Conservation (phyloP, 1,140 invertebrate genomes). For the Cydia amplana region DNA sequence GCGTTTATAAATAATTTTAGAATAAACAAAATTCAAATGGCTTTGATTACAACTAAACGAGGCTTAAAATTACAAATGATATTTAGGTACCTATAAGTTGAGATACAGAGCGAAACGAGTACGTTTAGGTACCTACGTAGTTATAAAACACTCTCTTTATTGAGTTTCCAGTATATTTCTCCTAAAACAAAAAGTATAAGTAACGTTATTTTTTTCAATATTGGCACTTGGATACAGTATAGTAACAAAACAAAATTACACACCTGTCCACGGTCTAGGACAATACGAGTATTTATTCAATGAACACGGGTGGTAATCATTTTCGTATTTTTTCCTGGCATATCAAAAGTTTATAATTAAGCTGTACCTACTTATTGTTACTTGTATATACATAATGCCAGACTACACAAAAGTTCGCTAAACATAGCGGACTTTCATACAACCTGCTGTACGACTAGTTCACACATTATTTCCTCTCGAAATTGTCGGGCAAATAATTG, state of each 20-base stretch:
- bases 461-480: constrained; percentile 66
- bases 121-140: neutral
- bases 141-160: neutral
- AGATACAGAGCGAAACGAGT: neutral
- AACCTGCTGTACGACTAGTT: constrained; percentile 21
- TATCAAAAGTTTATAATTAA: neutral
- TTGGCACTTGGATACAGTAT: constrained; percentile 1
- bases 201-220: neutral
- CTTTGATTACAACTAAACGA: neutral
- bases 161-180: neutral
- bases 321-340: neutral
- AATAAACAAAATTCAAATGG: constrained; percentile 16
- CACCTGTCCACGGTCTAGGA: neutral
- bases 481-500: constrained; percentile 89
- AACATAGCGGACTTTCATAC: constrained; percentile 19
- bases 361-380: neutral
- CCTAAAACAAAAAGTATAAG: neutral
- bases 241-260: neutral
- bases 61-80: neutral
- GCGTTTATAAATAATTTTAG: neutral
- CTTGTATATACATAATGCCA: neutral
- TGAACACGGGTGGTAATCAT: neutral
- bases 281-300: neutral
- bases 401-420: constrained; percentile 1
- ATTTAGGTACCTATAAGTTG: neutral